These are phyloP conservation scores for Onychostruthus taczanowskii DNA, from an alignment of 2,113 vertebrate genomes.

Conservation along the genomic window DNA sequence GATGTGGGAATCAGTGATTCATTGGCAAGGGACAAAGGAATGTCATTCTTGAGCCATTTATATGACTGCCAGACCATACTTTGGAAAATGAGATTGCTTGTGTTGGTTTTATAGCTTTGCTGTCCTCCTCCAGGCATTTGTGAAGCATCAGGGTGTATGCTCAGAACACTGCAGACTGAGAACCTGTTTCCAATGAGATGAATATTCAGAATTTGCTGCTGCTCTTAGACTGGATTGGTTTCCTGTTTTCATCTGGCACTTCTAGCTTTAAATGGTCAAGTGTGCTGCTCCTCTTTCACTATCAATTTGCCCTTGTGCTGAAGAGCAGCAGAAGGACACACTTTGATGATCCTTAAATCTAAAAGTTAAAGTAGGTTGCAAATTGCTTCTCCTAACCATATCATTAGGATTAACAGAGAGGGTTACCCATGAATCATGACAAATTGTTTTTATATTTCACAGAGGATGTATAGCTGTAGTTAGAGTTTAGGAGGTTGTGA, in stretches of 20 bases:
- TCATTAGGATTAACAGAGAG: slow-evolving; percentile 40
- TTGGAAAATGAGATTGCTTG: slow-evolving; percentile 30
- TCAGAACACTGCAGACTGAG: background rate
- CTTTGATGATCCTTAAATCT: background rate
- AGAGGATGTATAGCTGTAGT: background rate
- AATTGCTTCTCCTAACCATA: background rate
- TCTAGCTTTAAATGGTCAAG: background rate
- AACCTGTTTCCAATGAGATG: slow-evolving; percentile 4
- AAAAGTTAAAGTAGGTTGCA: slow-evolving; percentile 19
- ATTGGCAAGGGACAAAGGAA: slow-evolving; percentile 10
- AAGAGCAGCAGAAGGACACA: background rate
- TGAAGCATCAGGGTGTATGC: slow-evolving; percentile 48
- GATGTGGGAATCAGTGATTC: slow-evolving; percentile 47
- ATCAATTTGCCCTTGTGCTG: background rate
- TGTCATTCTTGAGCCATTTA: slow-evolving; percentile 30
- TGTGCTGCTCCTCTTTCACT: background rate
- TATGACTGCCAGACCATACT: background rate
- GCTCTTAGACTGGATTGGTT: background rate
- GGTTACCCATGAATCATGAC: background rate
- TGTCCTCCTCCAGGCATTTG: slow-evolving; percentile 29
- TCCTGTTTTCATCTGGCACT: slow-evolving; percentile 31
- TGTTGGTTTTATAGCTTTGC: background rate
- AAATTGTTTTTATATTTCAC: background rate
- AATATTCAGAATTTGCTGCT: slow-evolving; percentile 8
- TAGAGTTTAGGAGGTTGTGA: background rate